Conservation (phyloP, 2,797 vertebrate genomes). For the Ctenosaura bakeri region DNA sequence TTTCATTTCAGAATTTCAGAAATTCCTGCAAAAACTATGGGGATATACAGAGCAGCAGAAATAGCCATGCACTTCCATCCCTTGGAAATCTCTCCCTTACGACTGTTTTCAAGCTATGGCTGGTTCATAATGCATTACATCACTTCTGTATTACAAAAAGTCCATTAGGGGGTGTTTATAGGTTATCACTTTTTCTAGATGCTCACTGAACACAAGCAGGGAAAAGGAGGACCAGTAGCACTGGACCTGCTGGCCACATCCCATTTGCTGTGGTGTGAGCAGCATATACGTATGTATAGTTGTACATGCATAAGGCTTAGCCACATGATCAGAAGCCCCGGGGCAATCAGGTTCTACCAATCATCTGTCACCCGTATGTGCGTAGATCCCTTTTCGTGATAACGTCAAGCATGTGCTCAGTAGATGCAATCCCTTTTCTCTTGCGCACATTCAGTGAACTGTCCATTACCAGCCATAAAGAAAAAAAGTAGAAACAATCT, state of each 20-base stretch:
- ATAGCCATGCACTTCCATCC: background rate
- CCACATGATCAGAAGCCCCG: background rate
- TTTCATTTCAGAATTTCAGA: background rate
- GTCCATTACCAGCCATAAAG: background rate
- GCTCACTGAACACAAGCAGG: background rate
- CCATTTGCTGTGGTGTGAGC: background rate
- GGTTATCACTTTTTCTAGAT: background rate
- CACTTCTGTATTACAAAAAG: background rate
- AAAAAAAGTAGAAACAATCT: background rate
- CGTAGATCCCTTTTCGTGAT: background rate
- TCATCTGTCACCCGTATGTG: background rate
- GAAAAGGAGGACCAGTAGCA: too few relatives aligned
- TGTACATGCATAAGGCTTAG: background rate
- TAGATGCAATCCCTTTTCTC: background rate
- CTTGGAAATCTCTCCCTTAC: background rate
- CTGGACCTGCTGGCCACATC: background rate
- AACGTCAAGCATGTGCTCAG: background rate
- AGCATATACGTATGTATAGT: background rate
- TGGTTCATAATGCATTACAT: background rate
- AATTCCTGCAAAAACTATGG: background rate
- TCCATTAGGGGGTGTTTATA: background rate
- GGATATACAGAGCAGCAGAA: too few relatives aligned
- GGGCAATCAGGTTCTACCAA: background rate
- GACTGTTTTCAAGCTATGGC: background rate
- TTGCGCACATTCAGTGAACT: background rate